Conservation (phyloP, 2,797 vertebrate genomes). For the Ara ararauna region DNA sequence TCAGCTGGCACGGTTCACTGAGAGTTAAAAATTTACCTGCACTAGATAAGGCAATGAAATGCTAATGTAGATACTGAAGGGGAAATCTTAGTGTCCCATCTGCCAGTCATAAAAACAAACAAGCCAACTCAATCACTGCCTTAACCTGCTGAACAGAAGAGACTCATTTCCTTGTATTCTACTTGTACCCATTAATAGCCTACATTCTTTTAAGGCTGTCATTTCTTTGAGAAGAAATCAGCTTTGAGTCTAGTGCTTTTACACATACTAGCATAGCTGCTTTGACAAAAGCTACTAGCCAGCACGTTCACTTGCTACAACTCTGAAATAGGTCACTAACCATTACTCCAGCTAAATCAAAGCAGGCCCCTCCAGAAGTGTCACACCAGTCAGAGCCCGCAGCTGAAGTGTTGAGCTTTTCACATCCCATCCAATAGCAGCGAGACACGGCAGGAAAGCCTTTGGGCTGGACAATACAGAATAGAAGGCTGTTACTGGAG, state of each 20-base stretch:
- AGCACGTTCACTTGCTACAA: not conserved
- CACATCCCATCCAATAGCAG: not conserved
- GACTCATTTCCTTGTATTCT: slow-evolving; percentile 13
- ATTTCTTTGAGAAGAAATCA: not conserved
- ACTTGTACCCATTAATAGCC: slow-evolving; percentile 7
- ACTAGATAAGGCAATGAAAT: not conserved
- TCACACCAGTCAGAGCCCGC: not conserved
- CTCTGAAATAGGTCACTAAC: slow-evolving; percentile 9
- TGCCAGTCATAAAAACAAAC: slow-evolving; percentile 19
- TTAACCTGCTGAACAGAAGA: not conserved
- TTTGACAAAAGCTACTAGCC: not conserved
- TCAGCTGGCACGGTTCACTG: not conserved
- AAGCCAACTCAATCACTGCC: not conserved
- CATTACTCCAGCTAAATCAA: not conserved
- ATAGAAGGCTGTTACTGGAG: not conserved
- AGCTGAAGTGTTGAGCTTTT: not conserved
- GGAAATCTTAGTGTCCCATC: not conserved
- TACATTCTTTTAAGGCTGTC: not conserved
- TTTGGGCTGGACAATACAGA: not conserved
- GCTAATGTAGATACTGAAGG: not conserved
- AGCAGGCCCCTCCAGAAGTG: not conserved
- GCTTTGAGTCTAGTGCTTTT: not conserved
- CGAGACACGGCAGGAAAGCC: not conserved
- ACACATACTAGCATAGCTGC: not conserved
- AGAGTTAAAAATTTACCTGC: not conserved